Base-by-base conservation (phyloP, 1,140 invertebrate species). In the Steinernema khuongi region DNA sequence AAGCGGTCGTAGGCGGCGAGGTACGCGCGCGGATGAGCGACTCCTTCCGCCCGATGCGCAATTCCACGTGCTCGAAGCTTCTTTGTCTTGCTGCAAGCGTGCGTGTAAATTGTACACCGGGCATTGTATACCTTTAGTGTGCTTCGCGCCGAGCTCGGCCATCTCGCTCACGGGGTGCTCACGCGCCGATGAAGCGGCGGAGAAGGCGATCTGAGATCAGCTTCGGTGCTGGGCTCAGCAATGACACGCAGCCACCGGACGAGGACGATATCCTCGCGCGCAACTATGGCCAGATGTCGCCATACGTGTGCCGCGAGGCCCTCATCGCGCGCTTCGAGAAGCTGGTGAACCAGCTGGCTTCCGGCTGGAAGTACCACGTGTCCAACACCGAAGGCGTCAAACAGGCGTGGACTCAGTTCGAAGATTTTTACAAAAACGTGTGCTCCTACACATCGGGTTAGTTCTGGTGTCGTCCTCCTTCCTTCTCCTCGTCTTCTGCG, bases 311-410 rank as follows among this genome's bases (percentile, higher is more conserved):
- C 70, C 73, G 77, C 72, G 70, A 83, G 71, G 77, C 75, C n/a
- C 50, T 83, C 4, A 32, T 83, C n/a, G 44, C 67, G 19, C 79
- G 75, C 7, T 78, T 83, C 30, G 81, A 83, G 67, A 77, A 83
- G 22, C 73, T 83, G 26, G 76, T 82, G 19, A 83, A 83, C 74
- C 72, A 76, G 31, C 66, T 83, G 11, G 71, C 77, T 31, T 75
- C 81, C 29, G 81, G 81, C 26, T 83, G 81, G 81, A 85, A 83
- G 66, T 83, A 85, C 73, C 81, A 83, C 73, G 83, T 83, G 28
- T 82, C 81, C 11, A 85, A 84, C 71, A 83, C 83, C 1, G 79
- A 84, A 1, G 75, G 72, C 11, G 79, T 83, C 31, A 85, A 85
- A 72, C 77, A 83, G 30, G 66, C 83, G 1, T 83, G 81, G 81